Percentiles rank a stretch among this genome's conserved stretches.
Evolutionary conservation across 2,888 invertebrate genomes (phyloP).

Genomic region (Fragum whitleyi): DNA sequence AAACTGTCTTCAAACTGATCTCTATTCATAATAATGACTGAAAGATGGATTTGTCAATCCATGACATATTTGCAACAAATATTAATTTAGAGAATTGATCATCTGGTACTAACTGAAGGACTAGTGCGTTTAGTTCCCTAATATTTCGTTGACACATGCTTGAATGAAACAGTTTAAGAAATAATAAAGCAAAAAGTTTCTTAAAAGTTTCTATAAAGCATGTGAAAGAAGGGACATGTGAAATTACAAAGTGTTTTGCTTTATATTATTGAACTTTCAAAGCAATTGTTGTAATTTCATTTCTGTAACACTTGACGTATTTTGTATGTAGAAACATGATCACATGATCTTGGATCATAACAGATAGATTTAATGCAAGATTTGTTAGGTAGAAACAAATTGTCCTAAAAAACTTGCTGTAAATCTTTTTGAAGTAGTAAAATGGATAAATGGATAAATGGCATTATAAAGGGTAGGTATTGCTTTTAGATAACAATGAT

Average conservation of each 20-base stretch:
- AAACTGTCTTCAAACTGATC: no score
- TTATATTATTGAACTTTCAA: not conserved
- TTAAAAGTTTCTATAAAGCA: conserved; percentile 26
- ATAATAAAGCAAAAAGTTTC: not conserved
- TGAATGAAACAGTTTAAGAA: conserved; percentile 24
- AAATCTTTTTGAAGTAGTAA: conserved; percentile 31
- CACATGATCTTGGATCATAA: not conserved
- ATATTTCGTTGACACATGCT: not conserved
- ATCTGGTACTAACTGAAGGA: no score
- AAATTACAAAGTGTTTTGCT: not conserved
- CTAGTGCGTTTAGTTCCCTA: not conserved
- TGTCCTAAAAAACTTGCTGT: conserved; percentile 37
- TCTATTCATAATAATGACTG: no score
- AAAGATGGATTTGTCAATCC: no score
- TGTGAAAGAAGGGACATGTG: not conserved
- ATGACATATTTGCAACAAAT: no score
- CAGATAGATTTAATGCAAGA: conserved; percentile 46
- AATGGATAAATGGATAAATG: not conserved
- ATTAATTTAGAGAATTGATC: no score
- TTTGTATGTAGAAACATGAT: not conserved
- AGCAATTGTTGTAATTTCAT: not conserved
- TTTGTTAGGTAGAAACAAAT: not conserved
- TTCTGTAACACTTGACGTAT: not conserved
- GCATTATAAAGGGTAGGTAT: not conserved
- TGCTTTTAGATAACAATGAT: no score